Base-by-base conservation (phyloP, 1,140 invertebrate genomes). In the Hyposmocoma kahamanoa region DNA sequence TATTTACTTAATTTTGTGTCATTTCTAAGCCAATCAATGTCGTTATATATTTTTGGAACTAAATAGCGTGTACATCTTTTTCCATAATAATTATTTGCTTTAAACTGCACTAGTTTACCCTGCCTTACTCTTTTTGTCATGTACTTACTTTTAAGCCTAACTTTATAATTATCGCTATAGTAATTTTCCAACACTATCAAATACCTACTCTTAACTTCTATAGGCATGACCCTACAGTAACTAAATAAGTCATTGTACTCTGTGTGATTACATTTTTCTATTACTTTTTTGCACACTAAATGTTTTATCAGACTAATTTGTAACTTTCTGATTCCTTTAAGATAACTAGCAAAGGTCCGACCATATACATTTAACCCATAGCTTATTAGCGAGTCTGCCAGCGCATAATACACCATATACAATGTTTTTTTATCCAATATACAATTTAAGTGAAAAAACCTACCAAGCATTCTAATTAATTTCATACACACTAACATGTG, bases 291-390 rank as follows among this genome's bases (percentile, higher is more conserved):
- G 11, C 15, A 24, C 11, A 28, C 24, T 10, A 44, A 17, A 26
- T 26, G 24, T 13, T 28, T 44, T 15, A 44, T 1, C 10, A 41
- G 9, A 11, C 19, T 41, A 9, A 22, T 41, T 41, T 41, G 38
- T 11, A 41, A 21, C 2, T 46, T 43, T 47, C 53, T 49, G 34
- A 55, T 53, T 39, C 42, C 18, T 15, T 59, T 46, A 28, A 49
- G 19, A 38, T 56, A 50, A 41, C 50, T 60, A 61, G 20, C 56
- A 39, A 49, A 71, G 43, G 67, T 80, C 54, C 53, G 48, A 9
- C 59, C 62, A 44, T 62, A 62, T 28, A 13, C 34, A 39, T 26
- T 22, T 6, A 59, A 9, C 2, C 47, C 60, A 22, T 63, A 63
- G n/a, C 32, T 47, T 19, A 59, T 43, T 30, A 48, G 22, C 10